These are phyloP conservation scores for Mus spicilegus DNA, from an alignment of 2,113 vertebrate genomes.

Conservation along the genomic window DNA sequence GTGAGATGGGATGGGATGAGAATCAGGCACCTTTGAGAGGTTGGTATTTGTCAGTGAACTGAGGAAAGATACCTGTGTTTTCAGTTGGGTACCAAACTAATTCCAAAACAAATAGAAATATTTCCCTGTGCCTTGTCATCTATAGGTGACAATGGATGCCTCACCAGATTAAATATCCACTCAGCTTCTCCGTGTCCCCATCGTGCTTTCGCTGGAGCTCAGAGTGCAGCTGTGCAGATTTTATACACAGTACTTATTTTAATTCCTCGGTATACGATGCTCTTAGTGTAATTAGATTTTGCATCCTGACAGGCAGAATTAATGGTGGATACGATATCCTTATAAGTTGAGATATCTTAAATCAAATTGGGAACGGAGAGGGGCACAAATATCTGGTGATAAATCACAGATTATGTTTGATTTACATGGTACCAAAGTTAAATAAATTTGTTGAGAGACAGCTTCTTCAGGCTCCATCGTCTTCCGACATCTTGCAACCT, in stretches of 20 bases:
- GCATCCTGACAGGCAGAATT: conserved; percentile 78
- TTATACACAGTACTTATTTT: conserved; percentile 59
- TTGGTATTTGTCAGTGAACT: conserved; percentile 5
- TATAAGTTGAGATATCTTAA: conserved; percentile 76
- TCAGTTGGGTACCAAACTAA: conserved; percentile 57
- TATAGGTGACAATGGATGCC: conserved; percentile 39
- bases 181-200: neutral
- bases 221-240: conserved; percentile 8
- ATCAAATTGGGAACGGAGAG: conserved; percentile 65
- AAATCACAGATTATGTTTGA: conserved; percentile 76
- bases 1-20: neutral
- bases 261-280: conserved; percentile 51
- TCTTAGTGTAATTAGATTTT: conserved; percentile 75
- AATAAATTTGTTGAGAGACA: conserved; percentile 54
- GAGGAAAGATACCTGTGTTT: conserved; percentile 54
- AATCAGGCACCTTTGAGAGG: neutral
- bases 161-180: conserved; percentile 35
- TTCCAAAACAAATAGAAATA: conserved; percentile 44
- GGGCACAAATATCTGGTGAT: conserved; percentile 70
- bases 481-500: conserved; percentile 61
- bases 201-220: conserved; percentile 33
- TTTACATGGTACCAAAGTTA: conserved; percentile 64
- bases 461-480: conserved; percentile 69
- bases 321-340: conserved; percentile 69
- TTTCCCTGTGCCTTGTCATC: conserved; percentile 16